A percentile compares a stretch with the other conserved stretches of the same genome.
phyloP scores from a whole-genome alignment of 2,888 invertebrate genomes.

The Melolontha melolontha region DNA sequence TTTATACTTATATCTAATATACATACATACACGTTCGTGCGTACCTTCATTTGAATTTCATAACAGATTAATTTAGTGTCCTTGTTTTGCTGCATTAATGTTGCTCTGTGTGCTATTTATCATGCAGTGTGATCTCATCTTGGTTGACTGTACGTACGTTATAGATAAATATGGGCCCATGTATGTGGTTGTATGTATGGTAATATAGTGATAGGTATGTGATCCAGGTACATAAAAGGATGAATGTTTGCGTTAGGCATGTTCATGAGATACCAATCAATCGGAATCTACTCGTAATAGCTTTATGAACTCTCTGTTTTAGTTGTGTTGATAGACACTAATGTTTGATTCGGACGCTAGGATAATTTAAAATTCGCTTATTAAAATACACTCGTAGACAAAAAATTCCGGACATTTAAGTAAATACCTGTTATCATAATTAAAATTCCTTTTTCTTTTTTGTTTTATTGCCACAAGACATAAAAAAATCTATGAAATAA shows the following conservation, averaged over 20 bases:
- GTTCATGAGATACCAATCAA: slow-evolving; percentile 1
- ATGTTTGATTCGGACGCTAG: too few relatives aligned
- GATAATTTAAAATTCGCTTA: too few relatives aligned
- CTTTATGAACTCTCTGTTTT: neutral
- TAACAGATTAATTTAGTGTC: slow-evolving; percentile 35
- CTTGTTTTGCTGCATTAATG: slow-evolving; percentile 32
- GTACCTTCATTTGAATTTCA: slow-evolving; percentile 29
- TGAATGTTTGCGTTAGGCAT: slow-evolving; percentile 3
- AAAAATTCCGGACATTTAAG: too few relatives aligned
- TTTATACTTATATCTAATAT: slow-evolving; percentile 3
- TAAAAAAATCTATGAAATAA: too few relatives aligned
- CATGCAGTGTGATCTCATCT: slow-evolving; percentile 23
- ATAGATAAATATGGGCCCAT: neutral
- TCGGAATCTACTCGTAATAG: slow-evolving; percentile 17
- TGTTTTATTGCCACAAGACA: too few relatives aligned
- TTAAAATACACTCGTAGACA: too few relatives aligned
- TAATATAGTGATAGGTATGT: slow-evolving; percentile 5
- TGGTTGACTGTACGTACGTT: slow-evolving; percentile 7
- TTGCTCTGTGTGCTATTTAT: slow-evolving; percentile 7
- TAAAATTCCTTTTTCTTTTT: too few relatives aligned
- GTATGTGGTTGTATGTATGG: neutral
- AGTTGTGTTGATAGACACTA: too few relatives aligned
- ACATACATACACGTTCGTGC: neutral
- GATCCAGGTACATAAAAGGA: slow-evolving; percentile 4
- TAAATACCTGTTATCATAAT: too few relatives aligned